Percentiles rank a stretch among this genome's conserved stretches.
Conservation (phyloP, 1,140 invertebrate genomes). For the Halictus rubicundus region DNA sequence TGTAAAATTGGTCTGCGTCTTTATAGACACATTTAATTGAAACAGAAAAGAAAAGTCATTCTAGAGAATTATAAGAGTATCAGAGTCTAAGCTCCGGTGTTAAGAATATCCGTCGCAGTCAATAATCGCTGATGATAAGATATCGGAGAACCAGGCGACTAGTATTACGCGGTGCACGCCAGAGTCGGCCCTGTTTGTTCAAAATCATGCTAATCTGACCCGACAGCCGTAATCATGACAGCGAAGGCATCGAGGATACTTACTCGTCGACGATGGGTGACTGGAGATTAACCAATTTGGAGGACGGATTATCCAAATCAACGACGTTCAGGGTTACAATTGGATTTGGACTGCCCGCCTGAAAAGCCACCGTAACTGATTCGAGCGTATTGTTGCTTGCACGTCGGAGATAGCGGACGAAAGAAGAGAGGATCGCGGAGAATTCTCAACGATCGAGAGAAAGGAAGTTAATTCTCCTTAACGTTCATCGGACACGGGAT, state of each 20-base stretch:
- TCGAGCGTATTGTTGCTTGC: neutral
- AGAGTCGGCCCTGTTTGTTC: neutral
- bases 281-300: constrained; percentile 59
- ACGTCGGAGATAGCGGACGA: neutral
- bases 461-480: neutral
- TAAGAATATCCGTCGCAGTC: neutral
- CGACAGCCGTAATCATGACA: neutral
- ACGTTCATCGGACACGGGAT: neutral
- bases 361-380: constrained; percentile 26
- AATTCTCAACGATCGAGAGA: neutral
- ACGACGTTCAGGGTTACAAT: constrained; percentile 77
- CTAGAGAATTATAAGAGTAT: neutral
- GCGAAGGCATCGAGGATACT: constrained; percentile 47
- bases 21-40: no score
- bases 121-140: neutral
- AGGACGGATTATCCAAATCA: constrained; percentile 72
- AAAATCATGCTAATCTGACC: neutral
- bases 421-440: neutral
- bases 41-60: neutral
- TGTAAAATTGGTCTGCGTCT: no score
- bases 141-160: neutral
- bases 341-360: constrained; percentile 81
- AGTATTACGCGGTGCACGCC: neutral
- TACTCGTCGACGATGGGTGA: constrained; percentile 68
- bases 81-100: no score